Evolutionary conservation across 2,797 vertebrate genomes (phyloP), one percentile per base, ranked within the genome.

Genomic region (Mormyrus proboscirostris): DNA sequence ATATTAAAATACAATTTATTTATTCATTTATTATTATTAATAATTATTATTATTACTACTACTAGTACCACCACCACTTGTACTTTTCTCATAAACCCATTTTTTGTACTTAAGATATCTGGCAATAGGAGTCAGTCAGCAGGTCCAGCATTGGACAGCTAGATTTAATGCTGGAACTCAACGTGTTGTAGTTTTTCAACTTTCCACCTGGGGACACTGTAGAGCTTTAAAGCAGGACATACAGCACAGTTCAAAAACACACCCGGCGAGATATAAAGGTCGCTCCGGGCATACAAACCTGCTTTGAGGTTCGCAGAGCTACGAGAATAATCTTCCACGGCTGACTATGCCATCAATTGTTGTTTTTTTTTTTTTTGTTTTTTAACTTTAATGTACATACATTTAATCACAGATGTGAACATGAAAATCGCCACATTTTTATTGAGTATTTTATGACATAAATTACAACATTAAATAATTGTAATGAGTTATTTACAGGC

Each of bases 401-500:
- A 19, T 84, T 85, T 53, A 50, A 51, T 85, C 44, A 85, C 83
- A 50, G 12, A 50, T 85, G 44, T 50, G 83, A 85, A 85, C n/a
- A 85, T 10, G n/a, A 29, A 33, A 25, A 51, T 29, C 22, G 49
- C 1, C 44, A 50, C 47, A 84, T 25, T 84, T 84, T 84, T 84
- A 84, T 51, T 22, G 9, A n/a, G 25, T 16, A 25, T 51, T 51
- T 85, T 53, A 85, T 50, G 3, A 85, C 49, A 84, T 79, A 76
- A 83, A 47, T 50, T 83, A 83, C 79, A 83, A n/a, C 47, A 47
- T 83, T 83, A 44, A 83, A 25, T 83, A n/a, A 83, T 16, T 85
- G 83, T 47, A 85, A 50, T 9, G 22, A 85, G 83, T 85, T 85
- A 50, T 14, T 85, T 51, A n/a, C 44, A 85, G 25, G 83, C 49